Percentiles rank a stretch among this genome's conserved stretches.
These are phyloP conservation scores for Dryocosmus kuriphilus DNA, from an alignment of 2,888 invertebrate genomes.

Conservation along the genomic window DNA sequence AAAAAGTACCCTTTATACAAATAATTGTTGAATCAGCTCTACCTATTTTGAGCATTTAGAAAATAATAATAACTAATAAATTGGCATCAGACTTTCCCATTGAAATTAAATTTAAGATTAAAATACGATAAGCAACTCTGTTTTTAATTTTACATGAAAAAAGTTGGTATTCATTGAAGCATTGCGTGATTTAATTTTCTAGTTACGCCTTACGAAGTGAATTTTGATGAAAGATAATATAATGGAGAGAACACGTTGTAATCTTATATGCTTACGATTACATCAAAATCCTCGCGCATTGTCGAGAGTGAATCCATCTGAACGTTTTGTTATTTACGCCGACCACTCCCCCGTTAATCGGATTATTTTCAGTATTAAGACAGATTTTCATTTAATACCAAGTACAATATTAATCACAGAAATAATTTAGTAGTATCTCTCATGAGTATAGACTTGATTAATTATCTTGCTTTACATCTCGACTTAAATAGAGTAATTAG, in stretches of 20 bases:
- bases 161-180: conserved; percentile 24
- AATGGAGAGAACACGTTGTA: conserved; percentile 17
- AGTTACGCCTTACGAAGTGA: conserved; percentile 19
- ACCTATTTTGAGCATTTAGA: neutral
- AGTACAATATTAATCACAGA: neutral
- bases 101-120: neutral
- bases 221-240: conserved; percentile 34
- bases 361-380: conserved; percentile 23
- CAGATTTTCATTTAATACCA: neutral
- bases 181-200: conserved; percentile 38
- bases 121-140: neutral
- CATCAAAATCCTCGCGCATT: conserved; percentile 29
- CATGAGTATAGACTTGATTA: neutral
- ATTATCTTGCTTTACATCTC: neutral
- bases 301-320: conserved; percentile 12
- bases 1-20: no score
- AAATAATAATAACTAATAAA: neutral
- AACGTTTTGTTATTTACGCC: conserved; percentile 19
- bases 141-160: conserved; percentile 20
- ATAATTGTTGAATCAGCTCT: neutral
- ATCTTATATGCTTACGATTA: conserved; percentile 34
- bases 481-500: neutral
- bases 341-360: conserved; percentile 14
- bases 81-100: neutral
- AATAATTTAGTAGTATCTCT: neutral